These are phyloP conservation scores for Adelges cooleyi DNA, from an alignment of 1,140 invertebrate genomes.

Conservation along the genomic window DNA sequence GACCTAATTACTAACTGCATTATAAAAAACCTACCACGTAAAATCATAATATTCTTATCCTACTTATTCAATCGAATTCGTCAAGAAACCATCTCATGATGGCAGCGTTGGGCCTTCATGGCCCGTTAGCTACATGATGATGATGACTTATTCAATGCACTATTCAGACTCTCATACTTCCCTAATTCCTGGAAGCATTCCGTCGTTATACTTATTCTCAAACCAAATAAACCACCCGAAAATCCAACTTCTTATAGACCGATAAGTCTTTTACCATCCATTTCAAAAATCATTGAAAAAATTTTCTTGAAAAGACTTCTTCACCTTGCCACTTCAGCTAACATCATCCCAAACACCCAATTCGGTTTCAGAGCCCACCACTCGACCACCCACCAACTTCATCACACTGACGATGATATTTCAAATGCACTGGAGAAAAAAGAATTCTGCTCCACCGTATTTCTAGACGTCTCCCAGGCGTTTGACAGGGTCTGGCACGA, in stretches of 20 bases:
- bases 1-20: not conserved
- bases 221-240: conserved; percentile 32
- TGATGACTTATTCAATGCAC: conserved; percentile 26
- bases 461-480: conserved; percentile 34
- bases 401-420: not conserved
- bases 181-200: conserved; percentile 35
- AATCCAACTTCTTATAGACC: conserved; percentile 33
- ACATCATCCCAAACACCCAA: conserved; percentile 28
- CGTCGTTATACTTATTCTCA: conserved; percentile 36
- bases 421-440: conserved; percentile 10
- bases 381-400: conserved; percentile 19
- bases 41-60: not conserved
- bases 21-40: not conserved
- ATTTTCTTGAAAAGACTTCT: conserved; percentile 31
- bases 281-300: conserved; percentile 33
- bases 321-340: not conserved
- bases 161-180: conserved; percentile 16
- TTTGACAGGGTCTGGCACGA: conserved; percentile 35
- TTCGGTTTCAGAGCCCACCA: conserved; percentile 22
- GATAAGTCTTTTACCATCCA: conserved; percentile 35
- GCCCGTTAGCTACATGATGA: too few species aligned
- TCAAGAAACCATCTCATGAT: too few species aligned
- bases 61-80: conserved; percentile 26
- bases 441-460: conserved; percentile 33
- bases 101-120: too few species aligned